Conservation (phyloP, 2,113 vertebrate genomes). For the Charina bottae region DNA sequence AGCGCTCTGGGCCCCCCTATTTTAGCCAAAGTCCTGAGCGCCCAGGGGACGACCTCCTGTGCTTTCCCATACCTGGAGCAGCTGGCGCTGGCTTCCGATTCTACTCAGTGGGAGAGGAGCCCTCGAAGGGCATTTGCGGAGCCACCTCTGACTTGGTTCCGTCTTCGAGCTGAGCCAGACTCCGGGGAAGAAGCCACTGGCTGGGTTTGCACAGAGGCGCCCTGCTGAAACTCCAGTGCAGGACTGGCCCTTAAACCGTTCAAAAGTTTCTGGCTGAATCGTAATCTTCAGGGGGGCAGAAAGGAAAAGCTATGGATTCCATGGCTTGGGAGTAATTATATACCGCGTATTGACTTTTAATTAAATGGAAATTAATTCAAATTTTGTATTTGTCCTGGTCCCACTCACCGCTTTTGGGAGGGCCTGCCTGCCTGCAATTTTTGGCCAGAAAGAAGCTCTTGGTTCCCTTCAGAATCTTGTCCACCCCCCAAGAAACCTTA, state of each 20-base stretch:
- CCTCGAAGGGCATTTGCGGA: too few species aligned
- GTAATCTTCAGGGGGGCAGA: background rate
- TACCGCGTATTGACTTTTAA: background rate
- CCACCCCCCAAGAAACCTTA: background rate
- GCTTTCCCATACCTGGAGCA: background rate
- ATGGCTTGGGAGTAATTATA: background rate
- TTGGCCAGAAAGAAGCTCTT: background rate
- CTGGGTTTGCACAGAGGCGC: too few species aligned
- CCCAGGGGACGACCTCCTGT: background rate
- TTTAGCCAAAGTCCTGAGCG: too few species aligned
- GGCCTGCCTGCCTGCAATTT: background rate
- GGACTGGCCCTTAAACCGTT: background rate
- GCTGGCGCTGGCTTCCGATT: background rate
- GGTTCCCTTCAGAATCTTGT: background rate
- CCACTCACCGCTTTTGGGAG: background rate
- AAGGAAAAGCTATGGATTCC: background rate
- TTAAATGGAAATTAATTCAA: background rate
- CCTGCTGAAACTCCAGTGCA: too few species aligned
- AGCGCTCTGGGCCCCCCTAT: too few species aligned
- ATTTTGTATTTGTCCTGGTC: background rate
- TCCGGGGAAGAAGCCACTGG: too few species aligned
- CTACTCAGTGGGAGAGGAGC: background rate
- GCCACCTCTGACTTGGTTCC: too few species aligned
- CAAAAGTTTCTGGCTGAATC: background rate
- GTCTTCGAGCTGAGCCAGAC: too few species aligned